phyloP scores from a whole-genome alignment of 2,888 invertebrate species.

The Venusia cambrica region DNA sequence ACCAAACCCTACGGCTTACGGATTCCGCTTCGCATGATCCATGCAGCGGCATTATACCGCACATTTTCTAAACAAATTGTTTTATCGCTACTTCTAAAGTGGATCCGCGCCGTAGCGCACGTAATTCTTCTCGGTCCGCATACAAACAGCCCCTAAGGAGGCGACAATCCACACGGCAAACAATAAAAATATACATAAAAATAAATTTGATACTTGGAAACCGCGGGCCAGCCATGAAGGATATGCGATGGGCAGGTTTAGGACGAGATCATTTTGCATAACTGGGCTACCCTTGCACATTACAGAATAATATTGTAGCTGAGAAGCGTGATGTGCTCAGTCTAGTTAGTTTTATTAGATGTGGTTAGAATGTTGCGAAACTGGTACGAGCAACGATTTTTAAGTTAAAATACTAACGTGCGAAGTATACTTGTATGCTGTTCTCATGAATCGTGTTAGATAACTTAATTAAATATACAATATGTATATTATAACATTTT shows the following conservation, averaged over 20 bases:
- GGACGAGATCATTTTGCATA: slow-evolving; percentile 35
- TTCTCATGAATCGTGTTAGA: no score
- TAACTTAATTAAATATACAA: no score
- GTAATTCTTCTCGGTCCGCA: slow-evolving; percentile 74
- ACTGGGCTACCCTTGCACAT: slow-evolving; percentile 20
- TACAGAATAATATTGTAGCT: slow-evolving; percentile 6
- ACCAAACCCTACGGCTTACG: slow-evolving; percentile 48
- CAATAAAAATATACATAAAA: slow-evolving; percentile 78
- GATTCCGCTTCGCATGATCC: slow-evolving; percentile 50
- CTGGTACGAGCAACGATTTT: no score
- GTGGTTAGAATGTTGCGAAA: no score
- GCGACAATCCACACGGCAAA: slow-evolving; percentile 74
- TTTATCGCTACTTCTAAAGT: slow-evolving; percentile 69
- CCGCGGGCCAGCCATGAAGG: slow-evolving; percentile 55
- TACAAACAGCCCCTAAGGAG: slow-evolving; percentile 76
- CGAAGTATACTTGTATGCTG: no score
- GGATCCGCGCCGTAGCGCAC: slow-evolving; percentile 61
- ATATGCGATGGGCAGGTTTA: slow-evolving; percentile 51
- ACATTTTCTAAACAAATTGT: slow-evolving; percentile 73
- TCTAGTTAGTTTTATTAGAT: no score
- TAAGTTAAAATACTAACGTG: no score
- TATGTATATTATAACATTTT: no score
- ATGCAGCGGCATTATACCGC: slow-evolving; percentile 54
- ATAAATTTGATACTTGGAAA: slow-evolving; percentile 71
- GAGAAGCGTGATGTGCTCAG: no score